These are phyloP conservation scores for Gambusia affinis DNA, from an alignment of 2,113 vertebrate species.

Conservation along the genomic window DNA sequence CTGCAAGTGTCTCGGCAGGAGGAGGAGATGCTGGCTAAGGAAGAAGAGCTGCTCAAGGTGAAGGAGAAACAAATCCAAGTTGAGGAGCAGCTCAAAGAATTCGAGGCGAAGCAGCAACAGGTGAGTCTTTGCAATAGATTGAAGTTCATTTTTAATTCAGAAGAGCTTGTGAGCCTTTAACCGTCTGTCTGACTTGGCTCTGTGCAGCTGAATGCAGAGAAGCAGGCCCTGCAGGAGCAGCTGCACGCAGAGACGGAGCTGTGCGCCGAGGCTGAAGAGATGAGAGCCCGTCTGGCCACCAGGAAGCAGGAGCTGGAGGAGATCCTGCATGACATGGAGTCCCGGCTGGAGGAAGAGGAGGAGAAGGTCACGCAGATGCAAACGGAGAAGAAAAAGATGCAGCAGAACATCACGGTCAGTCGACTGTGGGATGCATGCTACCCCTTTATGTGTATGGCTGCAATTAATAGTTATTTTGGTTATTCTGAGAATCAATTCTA, in stretches of 20 bases:
- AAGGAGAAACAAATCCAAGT: conserved; percentile 87
- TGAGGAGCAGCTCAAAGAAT: conserved; percentile 86
- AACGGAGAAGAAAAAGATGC: conserved; percentile 94
- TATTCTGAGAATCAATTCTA: too few species aligned
- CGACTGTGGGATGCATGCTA: not conserved
- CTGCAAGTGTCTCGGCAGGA: conserved; percentile 95
- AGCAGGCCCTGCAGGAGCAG: conserved; percentile 95
- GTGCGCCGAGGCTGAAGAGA: conserved; percentile 96
- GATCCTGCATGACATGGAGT: conserved; percentile 93
- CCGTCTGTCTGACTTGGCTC: not conserved
- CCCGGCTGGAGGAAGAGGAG: conserved; percentile 95
- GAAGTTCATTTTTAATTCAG: not conserved
- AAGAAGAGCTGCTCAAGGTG: conserved; percentile 90
- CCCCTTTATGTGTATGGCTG: too few species aligned
- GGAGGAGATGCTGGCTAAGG: conserved; percentile 94
- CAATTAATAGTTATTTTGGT: too few species aligned
- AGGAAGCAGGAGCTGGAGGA: conserved; percentile 98
- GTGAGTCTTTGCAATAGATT: conserved; percentile 59
- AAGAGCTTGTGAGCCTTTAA: not conserved
- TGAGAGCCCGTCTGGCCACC: conserved; percentile 87
- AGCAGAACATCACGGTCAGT: conserved; percentile 92
- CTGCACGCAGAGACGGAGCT: conserved; percentile 96
- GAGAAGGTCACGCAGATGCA: conserved; percentile 88
- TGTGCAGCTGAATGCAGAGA: conserved; percentile 87
- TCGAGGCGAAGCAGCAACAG: conserved; percentile 87